Evolutionary conservation across 2,888 invertebrate genomes (phyloP).

Genomic region (Pycnomerus fuliginosus): DNA sequence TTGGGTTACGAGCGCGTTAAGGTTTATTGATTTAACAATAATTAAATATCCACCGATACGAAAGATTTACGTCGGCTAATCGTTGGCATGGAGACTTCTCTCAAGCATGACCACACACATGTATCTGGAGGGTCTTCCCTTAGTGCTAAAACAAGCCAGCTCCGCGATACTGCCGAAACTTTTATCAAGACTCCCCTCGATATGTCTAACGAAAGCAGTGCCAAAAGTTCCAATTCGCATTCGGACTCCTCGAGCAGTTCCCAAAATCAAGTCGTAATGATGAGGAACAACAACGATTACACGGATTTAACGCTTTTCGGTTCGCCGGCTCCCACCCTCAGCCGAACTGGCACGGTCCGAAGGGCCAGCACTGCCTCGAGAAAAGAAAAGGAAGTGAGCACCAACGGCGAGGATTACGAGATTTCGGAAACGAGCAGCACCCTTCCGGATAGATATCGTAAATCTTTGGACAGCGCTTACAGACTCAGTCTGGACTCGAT

Average conservation of each 20-base stretch:
- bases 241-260: constrained; percentile 46
- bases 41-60: constrained; percentile 39
- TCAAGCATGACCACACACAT: constrained; percentile 33
- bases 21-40: constrained; percentile 38
- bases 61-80: constrained; percentile 44
- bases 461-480: constrained; percentile 31
- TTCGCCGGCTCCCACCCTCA: constrained; percentile 39
- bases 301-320: constrained; percentile 44
- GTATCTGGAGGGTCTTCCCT: constrained; percentile 13
- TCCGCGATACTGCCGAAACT: constrained; percentile 1
- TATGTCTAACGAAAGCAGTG: constrained; percentile 31
- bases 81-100: constrained; percentile 46
- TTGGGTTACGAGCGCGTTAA: background rate
- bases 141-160: constrained; percentile 7
- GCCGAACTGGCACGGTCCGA: constrained; percentile 47
- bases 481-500: constrained; percentile 50
- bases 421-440: constrained; percentile 12
- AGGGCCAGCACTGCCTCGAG: constrained; percentile 37
- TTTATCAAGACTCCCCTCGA: background rate
- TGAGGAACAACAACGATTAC: constrained; percentile 39
- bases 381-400: constrained; percentile 28
- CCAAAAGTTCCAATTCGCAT: constrained; percentile 37
- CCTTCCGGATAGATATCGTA: constrained; percentile 29
- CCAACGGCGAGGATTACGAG: constrained; percentile 18
- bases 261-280: constrained; percentile 40